Evolutionary conservation across 1,140 invertebrate species (phyloP), one percentile per base, ranked within the genome.

Genomic region (Anastatus disparis): DNA sequence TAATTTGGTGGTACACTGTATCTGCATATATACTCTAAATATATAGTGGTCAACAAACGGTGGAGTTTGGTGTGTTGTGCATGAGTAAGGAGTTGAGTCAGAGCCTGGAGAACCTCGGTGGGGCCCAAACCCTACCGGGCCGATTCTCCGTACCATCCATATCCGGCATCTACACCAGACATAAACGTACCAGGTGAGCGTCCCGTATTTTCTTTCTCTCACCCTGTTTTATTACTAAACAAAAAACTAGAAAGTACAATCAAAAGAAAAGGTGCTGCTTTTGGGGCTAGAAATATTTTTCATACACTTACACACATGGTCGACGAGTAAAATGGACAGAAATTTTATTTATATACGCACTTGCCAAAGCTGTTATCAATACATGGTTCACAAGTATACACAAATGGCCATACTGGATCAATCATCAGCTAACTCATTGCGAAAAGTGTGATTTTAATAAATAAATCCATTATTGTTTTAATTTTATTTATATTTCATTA

Each of bases 171-270:
- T 85, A 88, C 86, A 87, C 85, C 77, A 86, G 87, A 78, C 87
- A 88, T 76, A 88, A 88, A 78, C 83, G 88, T 74, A 88, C 86
- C 83, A 88, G 87, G 88, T 89, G 86, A 88, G 86, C 78, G n/a
- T n/a, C n/a, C 74, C 75, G 26, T 50, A n/a, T n/a, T n/a, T n/a
- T n/a, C n/a, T n/a, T n/a, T n/a, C n/a, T n/a, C n/a, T n/a, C n/a
- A n/a, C n/a, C n/a, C n/a, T n/a, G n/a, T n/a, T n/a, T n/a, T n/a
- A n/a, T n/a, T n/a, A n/a, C n/a, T 24, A 63, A 24, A 56, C 38
- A 58, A 44, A 63, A 56, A 53, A 55, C 48, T 8, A 53, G 75
- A 38, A 38, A 38, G 75, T 79, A 78, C 70, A 70, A 72, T 72
- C 53, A 55, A 58, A 71, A 78, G 73, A 75, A 67, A 77, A 44